Base-by-base conservation (phyloP, 1,140 invertebrate genomes). In the Zaprionus africanus region DNA sequence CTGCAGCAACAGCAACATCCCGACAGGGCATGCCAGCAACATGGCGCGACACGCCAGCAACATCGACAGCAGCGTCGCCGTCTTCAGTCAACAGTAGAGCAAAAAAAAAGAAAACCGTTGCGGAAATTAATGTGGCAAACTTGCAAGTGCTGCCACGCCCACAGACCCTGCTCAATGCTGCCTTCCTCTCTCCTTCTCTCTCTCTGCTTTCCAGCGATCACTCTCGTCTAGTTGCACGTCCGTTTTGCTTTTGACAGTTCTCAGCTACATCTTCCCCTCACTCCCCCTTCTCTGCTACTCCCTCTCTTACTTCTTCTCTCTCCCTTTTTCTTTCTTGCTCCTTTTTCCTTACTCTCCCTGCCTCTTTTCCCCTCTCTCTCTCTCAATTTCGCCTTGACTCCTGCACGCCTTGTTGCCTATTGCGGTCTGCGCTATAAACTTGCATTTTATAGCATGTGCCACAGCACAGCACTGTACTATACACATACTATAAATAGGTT, bases 71-170 rank as follows among this genome's bases (percentile, higher is more conserved):
- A 43, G 34, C 72, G 53, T 63, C 78, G 60, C 68, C 68, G 67
- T 85, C 85, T 68, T 82, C 76, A 73, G 73, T 79, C 83, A 85
- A 70, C 15, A 15, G 36, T n/a, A 28, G 24, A 73, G 36, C 60
- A 63, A 28, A n/a, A 53, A 68, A 46, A 65, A 26, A 66, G 57
- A 28, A 57, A 41, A 36, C 70, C 66, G 76, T 61, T 61, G 51
- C 76, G 71, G 70, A 85, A 90, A 90, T 90, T 90, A 90, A 90
- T 90, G 85, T 90, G 76, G 85, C 79, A 87, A 86, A 74, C 75
- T 86, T 82, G 67, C 79, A 74, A 62, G 51, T 41, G 43, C 31
- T 17, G 41, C 41, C 41, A 46, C 41, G 41, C 41, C 65, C 64
- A 66, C 28, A 56, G 1, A 13, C 53, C 54, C 54, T 34, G 5